phyloP scores from a whole-genome alignment of 92 coral and sea anemone genomes.

The Porites divaricata region DNA sequence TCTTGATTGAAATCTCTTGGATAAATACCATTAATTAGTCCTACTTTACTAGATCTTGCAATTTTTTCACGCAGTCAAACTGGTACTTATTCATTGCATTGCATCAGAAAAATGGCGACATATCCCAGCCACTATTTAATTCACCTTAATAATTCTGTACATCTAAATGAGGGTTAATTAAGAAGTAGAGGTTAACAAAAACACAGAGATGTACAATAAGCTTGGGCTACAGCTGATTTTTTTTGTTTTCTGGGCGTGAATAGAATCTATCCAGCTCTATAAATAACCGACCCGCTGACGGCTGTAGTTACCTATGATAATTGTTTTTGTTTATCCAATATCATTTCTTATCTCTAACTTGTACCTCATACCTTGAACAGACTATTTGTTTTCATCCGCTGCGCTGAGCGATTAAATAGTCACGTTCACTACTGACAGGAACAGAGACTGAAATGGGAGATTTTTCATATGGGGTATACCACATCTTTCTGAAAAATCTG shows the following conservation, averaged over 20 bases:
- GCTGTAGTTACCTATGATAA: neutral
- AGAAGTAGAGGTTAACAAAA: neutral
- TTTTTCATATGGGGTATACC: neutral
- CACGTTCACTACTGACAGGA: slow-evolving; percentile 5
- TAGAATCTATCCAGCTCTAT: neutral
- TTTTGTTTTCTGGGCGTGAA: neutral
- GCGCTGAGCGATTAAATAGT: slow-evolving; percentile 11
- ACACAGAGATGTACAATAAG: neutral
- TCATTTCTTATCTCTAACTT: slow-evolving; percentile 10
- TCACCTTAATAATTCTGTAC: too few relatives aligned
- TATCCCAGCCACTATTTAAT: too few relatives aligned
- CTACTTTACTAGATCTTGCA: neutral
- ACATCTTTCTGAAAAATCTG: neutral
- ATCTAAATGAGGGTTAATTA: neutral
- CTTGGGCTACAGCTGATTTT: neutral
- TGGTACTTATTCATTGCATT: neutral
- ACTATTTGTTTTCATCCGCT: slow-evolving; percentile 15
- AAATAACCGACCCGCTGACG: slow-evolving; percentile 14
- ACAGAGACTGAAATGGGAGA: neutral
- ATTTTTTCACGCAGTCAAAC: neutral
- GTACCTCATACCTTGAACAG: neutral
- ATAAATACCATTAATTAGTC: neutral
- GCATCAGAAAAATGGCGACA: too few relatives aligned
- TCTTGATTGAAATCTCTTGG: neutral
- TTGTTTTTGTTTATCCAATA: slow-evolving; percentile 35